Percentiles rank a stretch among this genome's conserved stretches.
phyloP scores from a whole-genome alignment of 2,888 invertebrate genomes.

The Steinernema carpocapsae region DNA sequence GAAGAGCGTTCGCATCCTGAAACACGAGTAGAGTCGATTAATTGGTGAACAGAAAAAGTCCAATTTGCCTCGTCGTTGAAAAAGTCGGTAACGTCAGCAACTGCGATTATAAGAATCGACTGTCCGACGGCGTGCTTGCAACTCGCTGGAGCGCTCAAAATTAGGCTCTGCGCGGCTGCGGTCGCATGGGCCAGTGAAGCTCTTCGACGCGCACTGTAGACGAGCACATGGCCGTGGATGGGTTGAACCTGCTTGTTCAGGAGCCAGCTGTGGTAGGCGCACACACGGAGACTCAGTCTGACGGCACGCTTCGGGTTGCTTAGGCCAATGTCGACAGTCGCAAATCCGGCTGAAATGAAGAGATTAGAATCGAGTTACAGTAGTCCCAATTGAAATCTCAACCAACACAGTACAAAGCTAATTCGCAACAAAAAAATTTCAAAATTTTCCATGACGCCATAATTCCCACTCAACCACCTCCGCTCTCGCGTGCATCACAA shows the following conservation, averaged over 20 bases:
- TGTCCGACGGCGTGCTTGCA: conserved; percentile 43
- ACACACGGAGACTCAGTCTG: conserved; percentile 45
- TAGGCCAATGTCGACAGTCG: conserved; percentile 15
- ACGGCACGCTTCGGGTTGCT: conserved; percentile 30
- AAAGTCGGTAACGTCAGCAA: conserved; percentile 48
- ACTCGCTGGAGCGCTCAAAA: conserved; percentile 40
- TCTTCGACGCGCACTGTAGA: conserved; percentile 43
- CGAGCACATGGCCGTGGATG: conserved; percentile 48
- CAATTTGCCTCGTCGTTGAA: conserved; percentile 43
- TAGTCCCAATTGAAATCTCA: no score
- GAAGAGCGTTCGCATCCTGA: conserved; percentile 44
- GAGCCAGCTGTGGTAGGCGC: conserved; percentile 47
- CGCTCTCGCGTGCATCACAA: background rate
- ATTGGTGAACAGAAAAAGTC: background rate
- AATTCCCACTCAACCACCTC: background rate
- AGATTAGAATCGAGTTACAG: no score
- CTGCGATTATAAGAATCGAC: conserved; percentile 51
- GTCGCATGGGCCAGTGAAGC: conserved; percentile 51
- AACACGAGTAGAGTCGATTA: conserved; percentile 8
- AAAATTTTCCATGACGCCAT: background rate
- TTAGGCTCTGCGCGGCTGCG: conserved; percentile 45
- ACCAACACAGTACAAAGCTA: no score
- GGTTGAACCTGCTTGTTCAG: conserved; percentile 45
- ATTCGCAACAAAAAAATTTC: no score
- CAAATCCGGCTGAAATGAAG: conserved; percentile 41